Percentiles rank a stretch among this genome's conserved stretches.
These are phyloP conservation scores for Nyctalus aviator DNA, from an alignment of 2,797 vertebrate species.

Conservation along the genomic window DNA sequence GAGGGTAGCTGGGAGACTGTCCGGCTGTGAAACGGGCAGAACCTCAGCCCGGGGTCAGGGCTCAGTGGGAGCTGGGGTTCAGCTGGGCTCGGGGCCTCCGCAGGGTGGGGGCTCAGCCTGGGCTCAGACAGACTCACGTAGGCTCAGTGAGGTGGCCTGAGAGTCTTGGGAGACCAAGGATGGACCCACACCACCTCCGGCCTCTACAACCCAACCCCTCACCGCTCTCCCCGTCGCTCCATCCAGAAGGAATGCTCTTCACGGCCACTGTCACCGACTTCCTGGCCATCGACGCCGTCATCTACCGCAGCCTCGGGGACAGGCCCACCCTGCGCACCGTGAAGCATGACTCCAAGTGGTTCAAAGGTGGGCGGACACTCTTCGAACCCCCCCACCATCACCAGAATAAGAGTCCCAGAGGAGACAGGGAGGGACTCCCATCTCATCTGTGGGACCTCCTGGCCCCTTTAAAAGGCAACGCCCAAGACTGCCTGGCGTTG, in stretches of 20 bases:
- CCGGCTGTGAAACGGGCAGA: not conserved
- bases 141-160: not conserved
- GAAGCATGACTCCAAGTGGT: conserved; percentile 99
- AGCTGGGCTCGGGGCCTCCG: not conserved
- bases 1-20: not conserved
- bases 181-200: no score
- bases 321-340: conserved; percentile 95
- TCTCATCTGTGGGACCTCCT: not conserved
- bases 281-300: conserved; percentile 97
- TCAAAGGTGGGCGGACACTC: conserved; percentile 91
- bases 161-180: not conserved
- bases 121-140: no score
- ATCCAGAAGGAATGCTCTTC: conserved; percentile 95
- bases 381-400: no score
- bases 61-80: not conserved
- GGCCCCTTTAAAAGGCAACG: not conserved
- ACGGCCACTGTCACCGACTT: conserved; percentile 98
- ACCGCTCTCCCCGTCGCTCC: rapidly evolving
- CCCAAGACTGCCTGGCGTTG: not conserved
- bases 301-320: conserved; percentile 97
- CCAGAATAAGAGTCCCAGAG: conserved; percentile 30
- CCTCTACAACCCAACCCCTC: not conserved
- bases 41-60: not conserved
- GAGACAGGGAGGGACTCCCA: no score
- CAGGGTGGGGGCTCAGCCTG: not conserved